Conservation (phyloP, 2,888 invertebrate genomes). For the Ashinkailepas kermadecensis region DNA sequence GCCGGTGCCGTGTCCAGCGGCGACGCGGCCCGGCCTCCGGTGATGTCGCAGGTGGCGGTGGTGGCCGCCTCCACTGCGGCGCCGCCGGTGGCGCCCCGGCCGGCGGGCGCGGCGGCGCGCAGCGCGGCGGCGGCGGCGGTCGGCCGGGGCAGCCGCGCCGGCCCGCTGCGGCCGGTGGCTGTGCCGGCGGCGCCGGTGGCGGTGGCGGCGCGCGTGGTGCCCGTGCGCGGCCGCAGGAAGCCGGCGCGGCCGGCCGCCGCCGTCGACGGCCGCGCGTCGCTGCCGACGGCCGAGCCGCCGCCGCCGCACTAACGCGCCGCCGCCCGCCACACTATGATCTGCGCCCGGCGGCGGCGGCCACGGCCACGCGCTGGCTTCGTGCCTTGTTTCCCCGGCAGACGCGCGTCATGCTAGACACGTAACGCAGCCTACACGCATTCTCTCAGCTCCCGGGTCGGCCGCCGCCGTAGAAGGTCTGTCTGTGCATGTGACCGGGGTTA, state of each 20-base stretch:
- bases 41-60: conserved; percentile 33
- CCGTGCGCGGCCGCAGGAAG: background rate
- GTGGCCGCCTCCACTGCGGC: conserved; percentile 33
- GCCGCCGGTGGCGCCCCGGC: conserved; percentile 36
- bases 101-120: conserved; percentile 35
- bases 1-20: conserved; percentile 24
- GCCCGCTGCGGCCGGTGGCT: background rate
- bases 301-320: conserved; percentile 4
- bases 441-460: background rate
- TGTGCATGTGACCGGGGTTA: background rate
- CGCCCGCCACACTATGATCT: background rate
- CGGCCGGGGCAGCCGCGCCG: background rate
- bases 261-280: background rate
- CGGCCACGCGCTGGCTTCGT: background rate
- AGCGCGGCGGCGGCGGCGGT: conserved; percentile 18
- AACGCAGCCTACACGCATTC: background rate
- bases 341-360: background rate
- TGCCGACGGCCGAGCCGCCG: background rate
- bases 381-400: background rate
- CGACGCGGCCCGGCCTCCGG: too few relatives aligned
- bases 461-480: background rate
- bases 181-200: background rate
- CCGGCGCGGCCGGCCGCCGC: conserved; percentile 1
- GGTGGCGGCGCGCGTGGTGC: background rate
- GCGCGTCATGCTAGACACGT: background rate